Base-by-base conservation (phyloP, 2,888 invertebrate species). In the Noctua fimbriata region DNA sequence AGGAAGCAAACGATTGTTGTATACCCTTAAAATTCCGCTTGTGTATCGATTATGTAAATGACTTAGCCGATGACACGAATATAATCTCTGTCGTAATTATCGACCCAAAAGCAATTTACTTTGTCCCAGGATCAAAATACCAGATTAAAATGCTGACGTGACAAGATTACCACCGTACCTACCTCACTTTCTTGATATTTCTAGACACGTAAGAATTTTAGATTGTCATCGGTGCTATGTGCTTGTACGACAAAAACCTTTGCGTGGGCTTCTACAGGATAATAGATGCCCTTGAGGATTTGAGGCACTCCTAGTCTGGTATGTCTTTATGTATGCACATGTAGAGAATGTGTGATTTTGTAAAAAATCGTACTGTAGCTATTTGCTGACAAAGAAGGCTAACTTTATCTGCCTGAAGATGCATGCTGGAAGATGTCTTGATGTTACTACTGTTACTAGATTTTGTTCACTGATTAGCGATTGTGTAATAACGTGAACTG, bases 171-270 rank as follows among this genome's bases (percentile, higher is more conserved):
- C 80, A 83, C 87, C 81, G 78, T 58, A 72, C 47, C 70, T 78
- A 83, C 82, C 69, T 72, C n/a, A 84, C 78, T 90, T 90, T 90
- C 88, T 91, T 92, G 88, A 87, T 88, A 85, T 92, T 92, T 92
- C 94, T 91, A 92, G 90, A 92, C 94, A 93, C 92, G 93, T 94
- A 89, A 85, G 83, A 82, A 87, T 87, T 91, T 86, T 87, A 93
- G 94, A 95, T 94, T 92, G 87, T 83, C 88, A 94, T 94, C 93
- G 89, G 87, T 83, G 82, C 87, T 89, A 79, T 88, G 84, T 78
- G 69, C 76, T 66, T 83, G 78, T 70, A 66, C 71, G 73, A 81
- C 83, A 79, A 81, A 85, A 84, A 78, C 71, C 71, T 87, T 83
- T 79, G 79, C 83, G 84, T 88, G 83, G 87, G 89, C 70, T 82